Evolutionary conservation across 2,113 vertebrate genomes (phyloP).

Genomic region (Datnioides undecimradiatus): DNA sequence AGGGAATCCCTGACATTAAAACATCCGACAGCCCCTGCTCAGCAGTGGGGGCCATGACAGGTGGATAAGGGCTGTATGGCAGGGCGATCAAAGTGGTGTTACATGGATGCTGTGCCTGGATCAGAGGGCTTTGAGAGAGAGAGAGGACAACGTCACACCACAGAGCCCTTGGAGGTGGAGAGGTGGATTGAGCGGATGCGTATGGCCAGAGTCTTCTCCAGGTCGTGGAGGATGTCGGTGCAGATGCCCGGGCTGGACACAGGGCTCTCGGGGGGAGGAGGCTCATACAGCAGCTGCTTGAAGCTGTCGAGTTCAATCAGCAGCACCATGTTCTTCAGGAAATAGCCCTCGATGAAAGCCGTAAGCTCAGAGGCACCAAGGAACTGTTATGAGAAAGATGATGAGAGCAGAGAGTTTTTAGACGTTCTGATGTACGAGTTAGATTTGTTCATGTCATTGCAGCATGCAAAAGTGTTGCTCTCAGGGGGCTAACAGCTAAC

Average conservation of each 20-base stretch:
- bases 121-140: background rate
- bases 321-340: slow-evolving; percentile 88
- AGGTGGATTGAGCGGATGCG: slow-evolving; percentile 98
- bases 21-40: slow-evolving; percentile 36
- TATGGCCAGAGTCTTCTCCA: slow-evolving; percentile 95
- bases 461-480: too few species aligned
- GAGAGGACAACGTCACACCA: slow-evolving; percentile 85
- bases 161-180: slow-evolving; percentile 96
- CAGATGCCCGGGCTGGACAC: slow-evolving; percentile 72
- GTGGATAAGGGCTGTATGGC: background rate
- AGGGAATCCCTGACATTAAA: slow-evolving; percentile 67
- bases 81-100: slow-evolving; percentile 33
- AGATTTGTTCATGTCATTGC: background rate
- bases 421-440: background rate
- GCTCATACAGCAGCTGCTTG: slow-evolving; percentile 96
- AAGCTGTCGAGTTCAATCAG: slow-evolving; percentile 90
- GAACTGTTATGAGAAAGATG: slow-evolving; percentile 63
- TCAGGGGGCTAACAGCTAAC: too few species aligned
- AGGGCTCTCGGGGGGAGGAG: slow-evolving; percentile 85
- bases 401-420: background rate
- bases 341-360: slow-evolving; percentile 86
- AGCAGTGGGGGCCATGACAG: background rate
- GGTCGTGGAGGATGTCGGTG: slow-evolving; percentile 91
- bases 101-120: slow-evolving; percentile 54
- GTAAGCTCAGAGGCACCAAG: slow-evolving; percentile 83